A percentile compares a stretch with the other conserved stretches of the same genome.
Conservation (phyloP, 2,797 vertebrate genomes). For the Chelon labrosus region DNA sequence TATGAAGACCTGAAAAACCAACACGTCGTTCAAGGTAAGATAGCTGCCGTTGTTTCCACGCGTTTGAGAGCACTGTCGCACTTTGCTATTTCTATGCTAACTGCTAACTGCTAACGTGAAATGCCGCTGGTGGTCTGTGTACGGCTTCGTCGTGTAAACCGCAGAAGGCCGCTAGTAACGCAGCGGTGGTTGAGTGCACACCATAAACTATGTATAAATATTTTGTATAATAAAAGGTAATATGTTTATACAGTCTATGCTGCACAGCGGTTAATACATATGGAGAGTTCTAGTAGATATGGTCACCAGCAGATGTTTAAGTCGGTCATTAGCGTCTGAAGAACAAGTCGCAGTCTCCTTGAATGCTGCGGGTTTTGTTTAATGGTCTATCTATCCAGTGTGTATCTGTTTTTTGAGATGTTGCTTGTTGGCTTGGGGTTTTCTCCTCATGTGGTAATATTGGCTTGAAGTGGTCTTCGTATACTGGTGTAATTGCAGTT, state of each 20-base stretch:
- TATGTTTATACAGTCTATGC: too few species aligned
- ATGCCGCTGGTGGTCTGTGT: neutral
- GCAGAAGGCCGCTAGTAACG: slow-evolving; percentile 22
- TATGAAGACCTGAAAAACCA: neutral
- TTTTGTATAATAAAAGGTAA: too few species aligned
- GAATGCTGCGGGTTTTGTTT: slow-evolving; percentile 28
- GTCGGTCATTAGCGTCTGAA: slow-evolving; percentile 2
- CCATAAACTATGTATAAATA: too few species aligned
- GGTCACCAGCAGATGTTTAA: slow-evolving; percentile 30
- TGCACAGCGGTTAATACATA: too few species aligned
- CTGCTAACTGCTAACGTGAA: neutral
- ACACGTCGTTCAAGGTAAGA: slow-evolving; percentile 6
- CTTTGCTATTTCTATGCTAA: slow-evolving; percentile 22
- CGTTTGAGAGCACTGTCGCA: slow-evolving; percentile 10
- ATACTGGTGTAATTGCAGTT: neutral
- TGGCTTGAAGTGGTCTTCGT: neutral
- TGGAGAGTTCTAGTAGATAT: too few species aligned
- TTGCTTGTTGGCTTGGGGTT: neutral
- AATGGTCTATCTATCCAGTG: too few species aligned
- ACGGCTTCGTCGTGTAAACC: neutral
- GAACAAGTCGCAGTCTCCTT: slow-evolving; percentile 14
- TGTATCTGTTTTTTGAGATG: too few species aligned
- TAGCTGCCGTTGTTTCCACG: neutral
- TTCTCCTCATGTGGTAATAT: neutral
- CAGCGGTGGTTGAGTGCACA: neutral